Percentiles rank a stretch among this genome's conserved stretches.
phyloP scores from a whole-genome alignment of 2,113 vertebrate genomes.

The Tapirus terrestris region DNA sequence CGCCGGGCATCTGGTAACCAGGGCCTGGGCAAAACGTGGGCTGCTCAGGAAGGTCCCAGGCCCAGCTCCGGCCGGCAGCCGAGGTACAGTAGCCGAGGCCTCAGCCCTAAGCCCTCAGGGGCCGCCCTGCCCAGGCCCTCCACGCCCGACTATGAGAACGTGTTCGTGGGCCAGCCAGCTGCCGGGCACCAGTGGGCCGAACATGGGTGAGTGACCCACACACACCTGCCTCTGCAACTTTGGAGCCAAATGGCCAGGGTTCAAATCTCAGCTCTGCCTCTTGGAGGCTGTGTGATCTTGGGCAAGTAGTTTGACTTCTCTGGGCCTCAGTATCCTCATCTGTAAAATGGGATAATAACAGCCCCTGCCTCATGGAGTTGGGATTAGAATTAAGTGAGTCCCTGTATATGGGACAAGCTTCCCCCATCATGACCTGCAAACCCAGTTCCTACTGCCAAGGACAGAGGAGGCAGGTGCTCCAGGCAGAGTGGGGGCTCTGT shows the following conservation, averaged over 20 bases:
- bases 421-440: background rate
- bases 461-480: background rate
- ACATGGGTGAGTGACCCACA: slow-evolving; percentile 52
- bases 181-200: rapidly evolving
- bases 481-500: background rate
- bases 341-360: background rate
- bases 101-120: rapidly evolving
- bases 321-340: background rate
- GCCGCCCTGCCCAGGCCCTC: rapidly evolving
- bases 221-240: background rate
- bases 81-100: slow-evolving; percentile 68
- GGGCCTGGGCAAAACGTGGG: background rate
- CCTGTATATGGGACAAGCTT: background rate
- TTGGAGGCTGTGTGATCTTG: background rate
- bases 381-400: background rate
- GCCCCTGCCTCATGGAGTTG: background rate
- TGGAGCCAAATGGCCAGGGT: background rate
- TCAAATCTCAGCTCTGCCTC: background rate
- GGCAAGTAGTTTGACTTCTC: background rate
- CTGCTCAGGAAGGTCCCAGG: background rate
- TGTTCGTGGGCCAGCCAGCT: slow-evolving; percentile 55
- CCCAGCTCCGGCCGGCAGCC: background rate
- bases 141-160: slow-evolving; percentile 80
- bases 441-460: background rate
- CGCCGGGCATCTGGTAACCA: rapidly evolving